A percentile compares a stretch with the other conserved stretches of the same genome.
Evolutionary conservation across 1,140 invertebrate genomes (phyloP).

Genomic region (Orchestia grillus): DNA sequence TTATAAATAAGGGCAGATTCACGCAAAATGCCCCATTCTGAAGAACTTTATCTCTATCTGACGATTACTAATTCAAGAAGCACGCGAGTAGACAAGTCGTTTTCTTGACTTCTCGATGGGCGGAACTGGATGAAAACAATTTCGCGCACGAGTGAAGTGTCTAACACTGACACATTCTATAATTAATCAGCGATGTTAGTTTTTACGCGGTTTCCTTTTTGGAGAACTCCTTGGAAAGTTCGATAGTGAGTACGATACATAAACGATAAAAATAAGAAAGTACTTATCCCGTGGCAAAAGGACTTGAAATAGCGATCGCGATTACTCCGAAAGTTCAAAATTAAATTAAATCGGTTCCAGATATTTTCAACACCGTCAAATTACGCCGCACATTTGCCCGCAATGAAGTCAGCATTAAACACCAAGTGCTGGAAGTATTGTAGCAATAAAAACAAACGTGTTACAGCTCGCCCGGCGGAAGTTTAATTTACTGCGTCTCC

Average conservation of each 20-base stretch:
- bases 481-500: not conserved
- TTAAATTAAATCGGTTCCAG: not conserved
- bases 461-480: not conserved
- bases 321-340: not conserved
- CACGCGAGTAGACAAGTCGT: not conserved
- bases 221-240: not conserved
- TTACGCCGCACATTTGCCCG: not conserved
- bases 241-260: not conserved
- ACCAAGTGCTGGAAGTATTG: not conserved
- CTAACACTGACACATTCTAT: not conserved
- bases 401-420: not conserved
- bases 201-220: not conserved
- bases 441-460: not conserved
- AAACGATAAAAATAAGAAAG: not conserved
- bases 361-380: not conserved
- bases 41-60: not conserved
- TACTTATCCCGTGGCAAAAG: not conserved
- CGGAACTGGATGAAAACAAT: not conserved
- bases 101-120: not conserved
- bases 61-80: not conserved
- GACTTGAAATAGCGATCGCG: not conserved
- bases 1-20: not conserved
- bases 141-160: not conserved
- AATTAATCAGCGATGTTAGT: too few relatives aligned
- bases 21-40: not conserved